These are phyloP conservation scores for Polydrusus cervinus DNA, from an alignment of 2,888 invertebrate species.

Conservation along the genomic window DNA sequence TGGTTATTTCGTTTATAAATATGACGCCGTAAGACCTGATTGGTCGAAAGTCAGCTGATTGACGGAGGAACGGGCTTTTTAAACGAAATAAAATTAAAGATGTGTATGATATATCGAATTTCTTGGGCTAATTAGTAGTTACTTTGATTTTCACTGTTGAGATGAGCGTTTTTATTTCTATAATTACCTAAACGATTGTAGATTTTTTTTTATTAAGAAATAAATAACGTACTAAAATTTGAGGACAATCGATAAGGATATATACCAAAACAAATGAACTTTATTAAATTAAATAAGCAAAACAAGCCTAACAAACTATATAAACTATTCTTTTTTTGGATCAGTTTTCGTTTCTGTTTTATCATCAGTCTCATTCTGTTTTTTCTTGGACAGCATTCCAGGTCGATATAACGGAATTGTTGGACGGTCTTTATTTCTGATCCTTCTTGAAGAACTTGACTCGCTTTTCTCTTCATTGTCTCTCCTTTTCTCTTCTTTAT, in stretches of 20 bases:
- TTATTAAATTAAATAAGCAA: neutral
- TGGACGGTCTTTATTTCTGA: slow-evolving; percentile 85
- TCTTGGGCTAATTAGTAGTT: too few species aligned
- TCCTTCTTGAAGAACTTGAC: slow-evolving; percentile 68
- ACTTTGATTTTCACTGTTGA: too few species aligned
- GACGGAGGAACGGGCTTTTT: too few species aligned
- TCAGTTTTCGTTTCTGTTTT: slow-evolving; percentile 18
- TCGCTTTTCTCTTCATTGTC: slow-evolving; percentile 44
- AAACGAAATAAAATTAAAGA: too few species aligned
- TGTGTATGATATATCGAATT: too few species aligned
- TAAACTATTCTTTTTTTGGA: slow-evolving; percentile 14
- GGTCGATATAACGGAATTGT: slow-evolving; percentile 93
- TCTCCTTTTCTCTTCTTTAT: slow-evolving; percentile 53
- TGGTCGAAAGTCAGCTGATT: too few species aligned
- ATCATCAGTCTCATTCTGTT: slow-evolving; percentile 74
- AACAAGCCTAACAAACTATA: neutral
- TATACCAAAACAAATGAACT: neutral
- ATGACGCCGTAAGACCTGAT: too few species aligned
- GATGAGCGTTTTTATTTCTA: too few species aligned
- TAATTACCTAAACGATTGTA: too few species aligned
- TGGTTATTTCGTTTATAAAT: too few species aligned
- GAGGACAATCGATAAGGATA: neutral
- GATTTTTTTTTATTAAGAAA: too few species aligned
- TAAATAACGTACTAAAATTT: too few species aligned
- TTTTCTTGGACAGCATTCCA: slow-evolving; percentile 87